Evolutionary conservation across 92 coral and sea anemone species (phyloP), one percentile per base, ranked within the genome.

Genomic region (Diadumene lineata): DNA sequence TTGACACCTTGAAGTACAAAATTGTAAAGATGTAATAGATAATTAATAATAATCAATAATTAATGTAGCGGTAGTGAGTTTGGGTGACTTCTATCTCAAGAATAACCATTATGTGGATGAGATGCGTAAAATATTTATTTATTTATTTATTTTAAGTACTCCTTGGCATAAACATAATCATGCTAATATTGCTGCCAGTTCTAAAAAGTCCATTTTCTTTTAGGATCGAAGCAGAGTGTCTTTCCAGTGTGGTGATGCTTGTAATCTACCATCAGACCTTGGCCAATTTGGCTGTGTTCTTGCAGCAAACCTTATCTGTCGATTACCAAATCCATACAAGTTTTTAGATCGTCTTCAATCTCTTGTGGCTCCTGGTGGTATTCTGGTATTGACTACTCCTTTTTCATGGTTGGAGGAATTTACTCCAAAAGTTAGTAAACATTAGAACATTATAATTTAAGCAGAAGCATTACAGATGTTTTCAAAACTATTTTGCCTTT

Each of bases 261-360:
- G 92, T 32, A 83, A 79, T 30, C 72, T 87, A 70, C 88, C 92
- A 11, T 61, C 79, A 48, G 85, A 87, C 67, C 80, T 87, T 56
- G 92, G 92, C 13, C 85, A 83, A 63, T 87, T 87, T 87, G 92
- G 92, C 15, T 87, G 88, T 74, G 92, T 87, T 16, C 79, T 87
- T 16, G 92, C 88, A 8, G 92, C 92, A 25, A 87, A 87, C 78
- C 53, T 87, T 44, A 38, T 87, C 66, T 87, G 92, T 68, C 86
- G 92, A 27, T 84, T 87, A 26, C 86, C 89, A 50, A 83, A 87
- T 76, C 92, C 92, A 17, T 83, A 83, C 62, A 81, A 79, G 75
- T 87, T 87, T 61, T 60, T 87, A 32, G 85, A 84, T 57, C 63
- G 92, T 28, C 83, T 87, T 19, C 82, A 85, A 21, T 78, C 88